Conservation (phyloP, 1,140 invertebrate species). For the Drosophila miranda region DNA sequence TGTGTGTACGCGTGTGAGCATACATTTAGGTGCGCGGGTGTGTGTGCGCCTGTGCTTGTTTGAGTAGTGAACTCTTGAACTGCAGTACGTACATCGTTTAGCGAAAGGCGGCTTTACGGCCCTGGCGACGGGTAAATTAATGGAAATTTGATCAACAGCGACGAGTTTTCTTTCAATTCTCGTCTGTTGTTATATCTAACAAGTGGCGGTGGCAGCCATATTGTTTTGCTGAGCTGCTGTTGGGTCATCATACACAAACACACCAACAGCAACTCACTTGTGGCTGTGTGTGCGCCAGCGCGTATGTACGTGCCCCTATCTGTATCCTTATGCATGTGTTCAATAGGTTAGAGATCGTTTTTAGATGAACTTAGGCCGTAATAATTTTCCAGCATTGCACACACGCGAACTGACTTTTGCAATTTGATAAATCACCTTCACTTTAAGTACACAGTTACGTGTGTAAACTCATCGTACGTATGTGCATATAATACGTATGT, state of each 20-base stretch:
- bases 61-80: constrained; percentile 39
- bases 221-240: constrained; percentile 55
- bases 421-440: constrained; percentile 33
- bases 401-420: constrained; percentile 30
- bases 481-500: constrained; percentile 10
- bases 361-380: constrained; percentile 42
- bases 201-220: constrained; percentile 70
- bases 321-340: constrained; percentile 34
- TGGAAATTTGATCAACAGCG: constrained; percentile 31
- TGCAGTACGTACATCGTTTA: constrained; percentile 28
- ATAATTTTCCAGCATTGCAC: constrained; percentile 35
- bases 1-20: constrained; percentile 16
- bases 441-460: constrained; percentile 26
- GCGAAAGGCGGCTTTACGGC: constrained; percentile 15
- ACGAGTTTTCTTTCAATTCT: constrained; percentile 20
- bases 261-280: neutral
- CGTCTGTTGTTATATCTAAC: constrained; percentile 62
- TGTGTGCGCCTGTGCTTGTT: constrained; percentile 5
- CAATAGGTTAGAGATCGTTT: constrained; percentile 47
- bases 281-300: constrained; percentile 3
- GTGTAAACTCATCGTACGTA: neutral
- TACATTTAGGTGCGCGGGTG: constrained; percentile 12
- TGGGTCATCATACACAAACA: constrained; percentile 23
- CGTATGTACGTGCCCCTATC: constrained; percentile 17
- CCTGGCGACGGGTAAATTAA: constrained; percentile 30